These are phyloP conservation scores for Diuraphis noxia DNA, from an alignment of 1,140 invertebrate species.

Conservation along the genomic window DNA sequence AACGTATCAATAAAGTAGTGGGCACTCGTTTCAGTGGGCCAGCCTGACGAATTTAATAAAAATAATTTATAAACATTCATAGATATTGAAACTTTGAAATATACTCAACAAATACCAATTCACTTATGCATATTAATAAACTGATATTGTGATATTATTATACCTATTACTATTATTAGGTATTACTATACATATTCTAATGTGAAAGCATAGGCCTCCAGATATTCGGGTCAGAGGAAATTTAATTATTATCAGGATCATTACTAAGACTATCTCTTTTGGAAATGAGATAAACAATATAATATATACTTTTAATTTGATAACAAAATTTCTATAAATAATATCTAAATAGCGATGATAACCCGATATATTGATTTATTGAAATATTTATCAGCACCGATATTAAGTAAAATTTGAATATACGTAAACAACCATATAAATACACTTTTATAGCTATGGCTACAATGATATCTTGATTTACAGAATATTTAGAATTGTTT, in stretches of 20 bases:
- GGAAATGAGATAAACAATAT: not conserved
- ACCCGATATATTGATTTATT: not conserved
- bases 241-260: constrained; percentile 40
- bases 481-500: not conserved
- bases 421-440: not conserved
- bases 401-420: not conserved
- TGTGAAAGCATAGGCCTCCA: constrained; percentile 45
- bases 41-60: not conserved
- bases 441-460: not conserved
- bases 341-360: not conserved
- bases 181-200: constrained; percentile 19
- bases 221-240: constrained; percentile 43
- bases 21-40: not conserved
- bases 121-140: not conserved
- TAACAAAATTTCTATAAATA: constrained; percentile 24
- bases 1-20: not conserved
- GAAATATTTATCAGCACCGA: not conserved
- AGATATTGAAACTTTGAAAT: not conserved
- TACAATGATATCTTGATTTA: too few relatives aligned
- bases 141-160: not conserved
- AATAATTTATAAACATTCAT: not conserved
- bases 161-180: not conserved
- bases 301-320: not conserved
- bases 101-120: not conserved
- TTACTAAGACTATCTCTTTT: constrained; percentile 48